These are phyloP conservation scores for Phthorimaea operculella DNA, from an alignment of 1,140 invertebrate genomes.

Conservation along the genomic window DNA sequence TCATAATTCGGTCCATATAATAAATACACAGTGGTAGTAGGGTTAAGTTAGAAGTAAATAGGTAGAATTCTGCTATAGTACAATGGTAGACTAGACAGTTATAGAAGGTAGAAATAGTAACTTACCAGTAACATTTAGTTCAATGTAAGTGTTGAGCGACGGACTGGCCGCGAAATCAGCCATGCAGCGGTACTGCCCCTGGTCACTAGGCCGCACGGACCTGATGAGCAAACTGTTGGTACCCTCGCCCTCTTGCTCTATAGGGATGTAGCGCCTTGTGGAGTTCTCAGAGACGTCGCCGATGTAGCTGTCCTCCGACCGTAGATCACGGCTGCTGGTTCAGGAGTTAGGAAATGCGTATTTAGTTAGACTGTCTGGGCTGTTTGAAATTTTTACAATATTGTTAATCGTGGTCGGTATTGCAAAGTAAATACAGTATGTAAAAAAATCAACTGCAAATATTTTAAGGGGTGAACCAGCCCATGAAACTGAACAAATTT, in stretches of 20 bases:
- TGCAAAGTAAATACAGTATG: no score
- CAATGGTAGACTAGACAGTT: no score
- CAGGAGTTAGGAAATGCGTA: neutral
- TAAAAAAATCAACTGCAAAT: no score
- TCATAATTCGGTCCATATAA: no score
- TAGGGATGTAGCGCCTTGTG: conserved; percentile 34
- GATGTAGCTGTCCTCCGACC: conserved; percentile 11
- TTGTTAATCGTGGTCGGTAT: no score
- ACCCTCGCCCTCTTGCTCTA: conserved; percentile 28
- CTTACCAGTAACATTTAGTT: conserved; percentile 47
- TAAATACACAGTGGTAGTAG: no score
- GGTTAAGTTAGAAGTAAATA: no score
- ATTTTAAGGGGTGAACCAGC: no score
- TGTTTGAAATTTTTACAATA: no score
- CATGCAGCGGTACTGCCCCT: conserved; percentile 44
- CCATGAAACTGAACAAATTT: no score
- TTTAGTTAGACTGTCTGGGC: no score
- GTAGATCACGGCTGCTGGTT: conserved; percentile 51
- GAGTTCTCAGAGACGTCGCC: conserved; percentile 24
- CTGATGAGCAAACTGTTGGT: conserved; percentile 36
- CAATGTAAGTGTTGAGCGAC: conserved; percentile 37
- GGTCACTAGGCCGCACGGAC: conserved; percentile 35
- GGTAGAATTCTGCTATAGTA: no score
- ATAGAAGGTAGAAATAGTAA: neutral
- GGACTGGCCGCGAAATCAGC: conserved; percentile 46